phyloP scores from a whole-genome alignment of 2,888 invertebrate genomes.

The Conops quadrifasciatus region DNA sequence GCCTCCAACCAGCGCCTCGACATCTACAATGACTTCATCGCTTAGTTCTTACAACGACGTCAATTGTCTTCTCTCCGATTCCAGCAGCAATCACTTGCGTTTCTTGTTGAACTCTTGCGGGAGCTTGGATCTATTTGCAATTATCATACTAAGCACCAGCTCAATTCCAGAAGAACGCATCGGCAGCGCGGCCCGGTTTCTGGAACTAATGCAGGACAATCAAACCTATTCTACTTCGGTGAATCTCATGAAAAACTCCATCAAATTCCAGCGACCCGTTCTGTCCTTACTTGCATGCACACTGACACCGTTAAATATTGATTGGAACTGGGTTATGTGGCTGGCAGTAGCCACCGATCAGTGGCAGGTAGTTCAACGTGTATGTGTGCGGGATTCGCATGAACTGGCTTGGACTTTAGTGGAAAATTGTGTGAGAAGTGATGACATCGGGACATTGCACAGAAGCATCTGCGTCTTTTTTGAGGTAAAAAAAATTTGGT shows the following conservation, averaged over 20 bases:
- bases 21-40: slow-evolving; percentile 57
- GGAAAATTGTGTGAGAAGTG: slow-evolving; percentile 64
- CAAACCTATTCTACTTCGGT: slow-evolving; percentile 51
- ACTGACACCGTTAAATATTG: slow-evolving; percentile 49
- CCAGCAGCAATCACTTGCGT: slow-evolving; percentile 43
- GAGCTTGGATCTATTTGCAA: slow-evolving; percentile 59
- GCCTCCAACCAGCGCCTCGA: slow-evolving; percentile 52
- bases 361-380: slow-evolving; percentile 50
- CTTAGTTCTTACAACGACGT: slow-evolving; percentile 57
- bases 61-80: slow-evolving; percentile 38
- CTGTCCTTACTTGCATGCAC: slow-evolving; percentile 60
- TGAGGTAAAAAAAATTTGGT: slow-evolving; percentile 69
- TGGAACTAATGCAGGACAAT: slow-evolving; percentile 53
- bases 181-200: slow-evolving; percentile 46
- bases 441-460: slow-evolving; percentile 71
- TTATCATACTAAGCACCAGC: slow-evolving; percentile 58
- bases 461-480: slow-evolving; percentile 77
- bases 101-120: slow-evolving; percentile 48
- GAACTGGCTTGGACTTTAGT: slow-evolving; percentile 55
- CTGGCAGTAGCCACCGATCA: slow-evolving; percentile 57
- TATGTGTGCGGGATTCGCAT: slow-evolving; percentile 43
- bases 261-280: slow-evolving; percentile 56
- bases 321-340: slow-evolving; percentile 64
- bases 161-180: slow-evolving; percentile 49
- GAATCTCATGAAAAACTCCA: slow-evolving; percentile 55